Conservation (phyloP, 2,797 vertebrate genomes). For the Acomys russatus region DNA sequence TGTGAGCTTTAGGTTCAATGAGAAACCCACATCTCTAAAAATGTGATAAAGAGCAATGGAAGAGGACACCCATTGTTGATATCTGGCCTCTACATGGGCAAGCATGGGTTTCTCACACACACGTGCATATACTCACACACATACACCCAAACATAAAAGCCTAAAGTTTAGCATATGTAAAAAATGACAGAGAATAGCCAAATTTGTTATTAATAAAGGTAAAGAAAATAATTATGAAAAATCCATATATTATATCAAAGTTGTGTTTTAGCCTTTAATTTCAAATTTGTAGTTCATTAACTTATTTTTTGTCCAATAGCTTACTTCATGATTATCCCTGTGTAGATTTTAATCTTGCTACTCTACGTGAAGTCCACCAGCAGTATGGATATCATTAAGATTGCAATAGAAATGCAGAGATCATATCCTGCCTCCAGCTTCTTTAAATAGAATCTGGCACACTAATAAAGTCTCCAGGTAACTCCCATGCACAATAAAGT, state of each 20-base stretch:
- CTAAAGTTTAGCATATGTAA: not conserved
- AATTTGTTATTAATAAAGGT: constrained; percentile 33
- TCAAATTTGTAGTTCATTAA: not conserved
- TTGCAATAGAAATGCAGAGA: not conserved
- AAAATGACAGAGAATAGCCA: not conserved
- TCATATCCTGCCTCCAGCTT: not conserved
- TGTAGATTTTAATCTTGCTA: constrained; percentile 1
- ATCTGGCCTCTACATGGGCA: not conserved
- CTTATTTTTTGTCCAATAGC: not conserved
- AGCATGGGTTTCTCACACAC: not conserved
- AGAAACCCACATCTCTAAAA: not conserved
- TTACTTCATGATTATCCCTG: not conserved
- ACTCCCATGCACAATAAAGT: not conserved
- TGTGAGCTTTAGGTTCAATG: not conserved
- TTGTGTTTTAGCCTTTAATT: not conserved
- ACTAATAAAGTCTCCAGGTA: not conserved
- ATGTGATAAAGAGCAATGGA: not conserved
- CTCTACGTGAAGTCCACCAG: not conserved
- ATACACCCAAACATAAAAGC: not conserved
- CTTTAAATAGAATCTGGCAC: not conserved
- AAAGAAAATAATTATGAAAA: not conserved
- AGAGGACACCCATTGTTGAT: not conserved
- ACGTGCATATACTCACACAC: not conserved
- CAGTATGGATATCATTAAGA: not conserved
- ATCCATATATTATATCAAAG: constrained; percentile 14